A percentile compares a stretch with the other conserved stretches of the same genome.
phyloP scores from a whole-genome alignment of 2,113 vertebrate genomes.

The Coreoperca whiteheadi region DNA sequence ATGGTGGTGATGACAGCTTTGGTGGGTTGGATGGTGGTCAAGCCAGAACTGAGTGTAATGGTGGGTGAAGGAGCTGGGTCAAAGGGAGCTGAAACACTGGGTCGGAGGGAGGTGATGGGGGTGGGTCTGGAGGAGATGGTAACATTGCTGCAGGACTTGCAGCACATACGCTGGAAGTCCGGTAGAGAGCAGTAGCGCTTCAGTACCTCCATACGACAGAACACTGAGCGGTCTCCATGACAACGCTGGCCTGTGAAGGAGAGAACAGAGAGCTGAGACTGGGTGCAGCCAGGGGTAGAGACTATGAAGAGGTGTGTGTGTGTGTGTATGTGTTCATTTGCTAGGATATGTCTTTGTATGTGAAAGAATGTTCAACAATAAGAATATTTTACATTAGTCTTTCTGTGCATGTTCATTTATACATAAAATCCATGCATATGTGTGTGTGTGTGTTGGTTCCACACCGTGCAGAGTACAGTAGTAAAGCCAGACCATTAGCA shows the following conservation, averaged over 20 bases:
- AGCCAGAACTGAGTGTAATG: constrained; percentile 16
- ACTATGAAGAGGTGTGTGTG: constrained; percentile 12
- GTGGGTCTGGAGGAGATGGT: constrained; percentile 55
- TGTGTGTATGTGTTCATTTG: constrained; percentile 15
- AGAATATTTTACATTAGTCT: not conserved
- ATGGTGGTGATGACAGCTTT: constrained; percentile 26
- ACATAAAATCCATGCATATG: constrained; percentile 27
- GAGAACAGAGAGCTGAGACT: constrained; percentile 76
- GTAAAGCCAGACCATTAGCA: constrained; percentile 69
- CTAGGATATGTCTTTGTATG: constrained; percentile 6
- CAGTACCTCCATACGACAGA: constrained; percentile 94
- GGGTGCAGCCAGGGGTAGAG: constrained; percentile 31
- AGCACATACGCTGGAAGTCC: constrained; percentile 92
- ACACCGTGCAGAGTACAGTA: constrained; percentile 64
- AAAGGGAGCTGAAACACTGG: constrained; percentile 13
- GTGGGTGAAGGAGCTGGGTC: constrained; percentile 31
- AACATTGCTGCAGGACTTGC: constrained; percentile 89
- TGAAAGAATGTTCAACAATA: constrained; percentile 15
- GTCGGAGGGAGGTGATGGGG: not conserved
- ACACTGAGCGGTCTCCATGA: constrained; percentile 93
- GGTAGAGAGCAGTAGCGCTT: constrained; percentile 92
- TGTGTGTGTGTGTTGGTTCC: constrained; percentile 35
- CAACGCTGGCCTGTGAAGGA: constrained; percentile 93
- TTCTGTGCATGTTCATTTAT: constrained; percentile 15
- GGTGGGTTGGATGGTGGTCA: constrained; percentile 45